Evolutionary conservation across 2,888 invertebrate species (phyloP), one percentile per base, ranked within the genome.

Genomic region (Agriopis aurantiaria): DNA sequence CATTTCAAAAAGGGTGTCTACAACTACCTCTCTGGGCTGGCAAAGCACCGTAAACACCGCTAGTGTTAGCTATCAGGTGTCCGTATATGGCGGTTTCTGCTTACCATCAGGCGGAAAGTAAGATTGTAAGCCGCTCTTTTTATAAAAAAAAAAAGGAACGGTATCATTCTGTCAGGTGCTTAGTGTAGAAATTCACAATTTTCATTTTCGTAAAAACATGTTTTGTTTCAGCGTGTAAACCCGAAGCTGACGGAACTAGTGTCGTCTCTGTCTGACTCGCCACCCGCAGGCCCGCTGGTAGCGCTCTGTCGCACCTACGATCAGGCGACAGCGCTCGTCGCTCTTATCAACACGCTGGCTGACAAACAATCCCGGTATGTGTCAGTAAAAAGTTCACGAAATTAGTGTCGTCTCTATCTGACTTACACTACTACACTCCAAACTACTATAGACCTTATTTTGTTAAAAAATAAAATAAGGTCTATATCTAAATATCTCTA

Each of bases 261-360:
- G 85, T 96, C 97, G 61, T 98, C 97, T 48, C 92, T 99, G 41
- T 95, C 97, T 65, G 99, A 99, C 80, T 98, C 98, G 0, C 98
- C 99, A 78, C 99, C 99, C 0, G 97, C 99, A 6, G 99, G 98
- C 0, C 96, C 96, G 0, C 94, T 99, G 14, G 96, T 99, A 0
- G 97, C 97, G 84, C 96, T 97, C 64, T 99, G 99, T 89, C 97
- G 96, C 88, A 99, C 99, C 0, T 94, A 98, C 67, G 99, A 99
- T 85, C 99, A 99, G 95, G 99, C 97, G 0, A 97, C 98, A 80
- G 98, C 98, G 0, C 95, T 99, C 0, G 95, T 99, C 1, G 98
- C 98, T 80, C 98, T 99, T 83, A 97, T 99, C 74, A 99, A 99
- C 85, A 98, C 98, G 0, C 96, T 99, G 59, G 98, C 99, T 8